Base-by-base conservation (phyloP, 2,888 invertebrate genomes). In the Hartigia nigra region DNA sequence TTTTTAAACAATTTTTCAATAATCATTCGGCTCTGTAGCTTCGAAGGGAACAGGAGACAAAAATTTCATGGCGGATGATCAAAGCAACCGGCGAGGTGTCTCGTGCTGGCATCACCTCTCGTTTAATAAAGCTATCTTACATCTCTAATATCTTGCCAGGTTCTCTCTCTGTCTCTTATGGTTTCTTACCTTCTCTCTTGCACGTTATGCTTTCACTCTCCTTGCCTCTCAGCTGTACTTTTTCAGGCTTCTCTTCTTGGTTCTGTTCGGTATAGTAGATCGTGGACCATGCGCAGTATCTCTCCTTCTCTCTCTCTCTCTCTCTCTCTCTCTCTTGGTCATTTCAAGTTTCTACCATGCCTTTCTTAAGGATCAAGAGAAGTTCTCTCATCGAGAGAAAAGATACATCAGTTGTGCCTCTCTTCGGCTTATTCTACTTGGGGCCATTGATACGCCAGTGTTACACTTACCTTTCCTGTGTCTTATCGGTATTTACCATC, bases 91-190 rank as follows among this genome's bases (percentile, higher is more conserved):
- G 87, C 87, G 85, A 80, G 86, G 84, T 86, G 87, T 86, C 87
- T 85, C 85, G 81, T 78, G 78, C 84, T 84, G 82, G 85, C 87
- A 84, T 86, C 86, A 82, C 81, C 84, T 88, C 87, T 82, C 86
- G 77, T 87, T 87, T 87, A 88, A 90, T 89, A 90, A 90, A 89
- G 85, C 85, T 89, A 90, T 89, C 89, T 87, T 81, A 78, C 86
- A 90, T 90, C 89, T 90, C 86, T 86, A 86, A 88, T 88, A 88
- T 86, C 86, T 85, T 79, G 80, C 77, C 75, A 39, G 78, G n/a
- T 75, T 23, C 36, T 74, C 12, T 31, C 74, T 31, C 12, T 12
- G 12, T 12, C 36, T 12, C 74, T 34, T 14, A 5, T 12, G 3
- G 12, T 12, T 11, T 36, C 70, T 12, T 12, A 23, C 70, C 23